Conservation (phyloP, 2,113 vertebrate species). For the Tamias sibiricus region DNA sequence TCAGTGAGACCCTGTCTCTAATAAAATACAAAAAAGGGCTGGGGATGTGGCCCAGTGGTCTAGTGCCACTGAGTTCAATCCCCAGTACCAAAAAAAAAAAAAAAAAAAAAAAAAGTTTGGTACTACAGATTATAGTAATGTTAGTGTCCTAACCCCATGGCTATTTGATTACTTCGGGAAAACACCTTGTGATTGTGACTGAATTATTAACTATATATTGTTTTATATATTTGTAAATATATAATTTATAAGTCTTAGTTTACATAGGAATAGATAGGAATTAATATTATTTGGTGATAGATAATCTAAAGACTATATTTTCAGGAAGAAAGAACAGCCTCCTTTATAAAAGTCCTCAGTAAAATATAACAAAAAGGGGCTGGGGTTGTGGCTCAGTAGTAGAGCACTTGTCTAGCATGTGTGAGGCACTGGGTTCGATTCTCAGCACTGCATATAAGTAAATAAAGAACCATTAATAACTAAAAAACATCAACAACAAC, state of each 20-base stretch:
- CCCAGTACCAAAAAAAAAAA: no score
- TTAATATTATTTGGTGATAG: constrained; percentile 43
- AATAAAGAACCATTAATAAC: no score
- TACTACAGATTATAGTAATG: background rate
- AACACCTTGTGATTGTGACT: background rate
- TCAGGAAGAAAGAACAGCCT: constrained; percentile 34
- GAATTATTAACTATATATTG: background rate
- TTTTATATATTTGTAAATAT: background rate
- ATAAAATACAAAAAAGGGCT: no score
- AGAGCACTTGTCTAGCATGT: no score
- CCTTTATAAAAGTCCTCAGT: constrained; percentile 36
- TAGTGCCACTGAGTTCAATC: no score
- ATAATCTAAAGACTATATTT: constrained; percentile 1
- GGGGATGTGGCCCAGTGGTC: no score
- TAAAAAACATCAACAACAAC: no score
- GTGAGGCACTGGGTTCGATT: no score
- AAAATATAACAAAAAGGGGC: background rate
- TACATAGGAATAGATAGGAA: background rate
- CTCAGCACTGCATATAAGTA: no score
- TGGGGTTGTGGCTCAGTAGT: no score
- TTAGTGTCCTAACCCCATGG: background rate
- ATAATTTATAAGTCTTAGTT: constrained; percentile 36
- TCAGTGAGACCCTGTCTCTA: no score
- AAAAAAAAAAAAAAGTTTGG: constrained; percentile 34
- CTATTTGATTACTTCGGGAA: constrained; percentile 32